These are phyloP conservation scores for Pemphredon lugubris DNA, from an alignment of 2,888 invertebrate species.

Conservation along the genomic window DNA sequence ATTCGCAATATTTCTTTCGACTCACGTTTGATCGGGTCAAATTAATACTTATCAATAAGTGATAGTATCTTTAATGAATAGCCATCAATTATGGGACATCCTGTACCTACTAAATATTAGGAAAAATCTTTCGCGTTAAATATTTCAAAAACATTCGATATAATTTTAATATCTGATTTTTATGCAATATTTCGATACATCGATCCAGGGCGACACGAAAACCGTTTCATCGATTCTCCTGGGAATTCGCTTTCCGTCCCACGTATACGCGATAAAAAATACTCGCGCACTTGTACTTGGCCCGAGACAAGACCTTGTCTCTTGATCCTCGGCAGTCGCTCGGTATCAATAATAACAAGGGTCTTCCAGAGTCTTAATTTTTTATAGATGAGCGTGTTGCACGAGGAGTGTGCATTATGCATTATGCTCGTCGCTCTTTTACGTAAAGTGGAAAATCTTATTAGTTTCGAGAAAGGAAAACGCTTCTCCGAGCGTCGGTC, in stretches of 20 bases:
- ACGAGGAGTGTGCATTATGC: slow-evolving; percentile 36
- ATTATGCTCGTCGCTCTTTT: slow-evolving; percentile 20
- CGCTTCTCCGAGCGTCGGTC: too few species aligned
- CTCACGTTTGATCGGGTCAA: too few species aligned
- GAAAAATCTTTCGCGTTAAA: too few species aligned
- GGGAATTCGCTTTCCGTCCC: background rate
- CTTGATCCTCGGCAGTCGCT: too few species aligned
- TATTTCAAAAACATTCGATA: too few species aligned
- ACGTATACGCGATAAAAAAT: slow-evolving; percentile 18
- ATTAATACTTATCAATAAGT: too few species aligned
- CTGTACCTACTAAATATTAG: too few species aligned
- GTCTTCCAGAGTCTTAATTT: slow-evolving; percentile 3
- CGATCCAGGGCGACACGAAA: slow-evolving; percentile 3
- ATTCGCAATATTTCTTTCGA: too few species aligned
- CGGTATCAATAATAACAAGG: slow-evolving; percentile 26
- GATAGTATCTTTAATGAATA: too few species aligned
- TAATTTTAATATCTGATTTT: too few species aligned
- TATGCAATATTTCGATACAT: slow-evolving; percentile 25
- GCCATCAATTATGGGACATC: too few species aligned
- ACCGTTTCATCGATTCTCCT: background rate
- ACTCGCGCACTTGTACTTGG: background rate
- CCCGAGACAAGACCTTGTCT: too few species aligned
- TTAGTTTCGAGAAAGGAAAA: slow-evolving; percentile 16
- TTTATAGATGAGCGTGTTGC: slow-evolving; percentile 35
- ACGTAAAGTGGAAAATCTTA: slow-evolving; percentile 40